Conservation (phyloP, 2,888 invertebrate genomes). For the Synergus laeviventris region DNA sequence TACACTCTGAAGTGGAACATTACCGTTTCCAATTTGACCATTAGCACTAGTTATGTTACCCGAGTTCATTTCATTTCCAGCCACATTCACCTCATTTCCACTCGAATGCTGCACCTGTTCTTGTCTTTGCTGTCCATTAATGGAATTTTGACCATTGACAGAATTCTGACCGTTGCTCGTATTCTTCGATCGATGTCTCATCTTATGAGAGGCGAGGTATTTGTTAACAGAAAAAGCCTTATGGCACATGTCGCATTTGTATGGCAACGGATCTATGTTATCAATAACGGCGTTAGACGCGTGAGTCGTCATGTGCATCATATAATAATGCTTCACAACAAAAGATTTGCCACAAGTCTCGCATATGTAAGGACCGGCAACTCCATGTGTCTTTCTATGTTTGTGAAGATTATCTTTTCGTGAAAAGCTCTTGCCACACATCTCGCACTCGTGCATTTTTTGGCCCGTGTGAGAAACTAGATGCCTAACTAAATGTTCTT, state of each 20-base stretch:
- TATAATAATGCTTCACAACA: constrained; percentile 82
- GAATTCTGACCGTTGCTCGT: constrained; percentile 67
- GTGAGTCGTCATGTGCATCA: constrained; percentile 80
- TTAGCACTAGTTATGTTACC: constrained; percentile 62
- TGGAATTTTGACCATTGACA: constrained; percentile 54
- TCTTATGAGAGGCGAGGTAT: constrained; percentile 80
- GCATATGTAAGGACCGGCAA: constrained; percentile 80
- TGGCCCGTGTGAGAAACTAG: constrained; percentile 83
- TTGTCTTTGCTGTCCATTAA: constrained; percentile 64
- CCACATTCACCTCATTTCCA: constrained; percentile 49
- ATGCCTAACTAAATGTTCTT: constrained; percentile 83
- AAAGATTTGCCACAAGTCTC: constrained; percentile 83
- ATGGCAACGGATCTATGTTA: constrained; percentile 73
- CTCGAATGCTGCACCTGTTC: constrained; percentile 56
- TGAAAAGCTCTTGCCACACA: constrained; percentile 79
- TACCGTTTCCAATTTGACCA: constrained; percentile 61
- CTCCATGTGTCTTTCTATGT: constrained; percentile 80
- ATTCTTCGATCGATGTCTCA: constrained; percentile 78
- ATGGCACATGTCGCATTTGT: constrained; percentile 80
- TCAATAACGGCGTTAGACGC: constrained; percentile 63
- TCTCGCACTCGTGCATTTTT: constrained; percentile 82
- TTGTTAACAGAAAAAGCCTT: constrained; percentile 80
- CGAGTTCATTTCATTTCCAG: constrained; percentile 53
- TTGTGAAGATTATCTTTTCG: constrained; percentile 80
- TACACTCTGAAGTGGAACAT: constrained; percentile 71